Percentiles rank a stretch among this genome's conserved stretches.
Conservation (phyloP, 2,797 vertebrate species). For the Notamacropus eugenii region DNA sequence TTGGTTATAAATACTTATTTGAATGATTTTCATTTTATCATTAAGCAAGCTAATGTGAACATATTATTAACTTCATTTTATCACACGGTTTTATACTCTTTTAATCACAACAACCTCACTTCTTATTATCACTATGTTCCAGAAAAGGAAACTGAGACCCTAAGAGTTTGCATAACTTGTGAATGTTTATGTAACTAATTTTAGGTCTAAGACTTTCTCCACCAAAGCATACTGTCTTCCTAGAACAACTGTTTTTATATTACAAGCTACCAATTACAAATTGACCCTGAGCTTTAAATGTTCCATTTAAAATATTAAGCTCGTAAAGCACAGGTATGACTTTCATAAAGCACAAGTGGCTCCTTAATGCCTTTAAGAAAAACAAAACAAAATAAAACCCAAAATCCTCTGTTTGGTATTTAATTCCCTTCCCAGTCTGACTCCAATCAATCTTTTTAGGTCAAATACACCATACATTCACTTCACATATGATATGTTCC, state of each 20-base stretch:
- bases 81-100: background rate
- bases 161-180: background rate
- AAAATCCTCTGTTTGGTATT: background rate
- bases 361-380: background rate
- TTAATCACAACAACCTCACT: background rate
- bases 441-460: background rate
- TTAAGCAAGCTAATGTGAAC: background rate
- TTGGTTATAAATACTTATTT: background rate
- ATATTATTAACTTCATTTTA: background rate
- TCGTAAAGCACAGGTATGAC: background rate
- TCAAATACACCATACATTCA: background rate
- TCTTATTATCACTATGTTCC: background rate
- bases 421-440: background rate
- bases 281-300: background rate
- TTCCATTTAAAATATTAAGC: background rate
- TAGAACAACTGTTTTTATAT: background rate
- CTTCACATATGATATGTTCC: background rate
- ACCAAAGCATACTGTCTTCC: background rate
- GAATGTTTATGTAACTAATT: background rate
- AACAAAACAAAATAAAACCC: background rate
- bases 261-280: background rate
- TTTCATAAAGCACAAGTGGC: background rate
- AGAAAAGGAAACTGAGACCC: background rate
- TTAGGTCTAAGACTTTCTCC: background rate
- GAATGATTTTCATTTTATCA: background rate